Conservation (phyloP, 2,888 invertebrate genomes). For the Tholera decimalis region DNA sequence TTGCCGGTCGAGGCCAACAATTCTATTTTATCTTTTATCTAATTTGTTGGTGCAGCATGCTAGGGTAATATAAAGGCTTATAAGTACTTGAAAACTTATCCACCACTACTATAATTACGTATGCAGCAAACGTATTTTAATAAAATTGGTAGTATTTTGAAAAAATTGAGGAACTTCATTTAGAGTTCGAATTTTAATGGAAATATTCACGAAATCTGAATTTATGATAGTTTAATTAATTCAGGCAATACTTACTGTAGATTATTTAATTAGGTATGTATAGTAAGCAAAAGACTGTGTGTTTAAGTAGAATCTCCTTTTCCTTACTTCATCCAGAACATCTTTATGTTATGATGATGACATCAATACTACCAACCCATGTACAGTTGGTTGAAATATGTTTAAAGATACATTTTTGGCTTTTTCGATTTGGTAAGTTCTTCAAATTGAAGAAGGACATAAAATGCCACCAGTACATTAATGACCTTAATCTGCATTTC, state of each 20-base stretch:
- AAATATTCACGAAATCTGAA: not conserved
- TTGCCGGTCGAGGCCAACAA: slow-evolving; percentile 38
- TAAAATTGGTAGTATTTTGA: not conserved
- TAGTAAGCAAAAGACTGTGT: not conserved
- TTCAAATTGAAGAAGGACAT: not conserved
- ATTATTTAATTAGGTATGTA: too few species aligned
- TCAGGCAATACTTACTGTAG: not conserved
- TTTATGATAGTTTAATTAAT: not conserved
- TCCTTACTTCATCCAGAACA: not conserved
- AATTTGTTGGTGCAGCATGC: slow-evolving; percentile 25
- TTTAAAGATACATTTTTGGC: not conserved
- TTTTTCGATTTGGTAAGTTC: not conserved
- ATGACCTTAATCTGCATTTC: slow-evolving; percentile 16
- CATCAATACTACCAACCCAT: too few species aligned
- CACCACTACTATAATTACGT: not conserved
- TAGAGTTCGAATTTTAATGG: not conserved
- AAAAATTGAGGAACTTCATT: not conserved
- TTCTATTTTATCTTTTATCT: slow-evolving; percentile 47
- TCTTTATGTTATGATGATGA: not conserved
- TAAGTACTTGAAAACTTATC: slow-evolving; percentile 15
- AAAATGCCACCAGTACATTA: not conserved
- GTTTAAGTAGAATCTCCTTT: not conserved
- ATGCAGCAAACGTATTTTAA: slow-evolving; percentile 1
- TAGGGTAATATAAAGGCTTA: slow-evolving; percentile 14
- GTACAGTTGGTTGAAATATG: not conserved